Base-by-base conservation (phyloP, 2,888 invertebrate species). In the Limnephilus auricula region DNA sequence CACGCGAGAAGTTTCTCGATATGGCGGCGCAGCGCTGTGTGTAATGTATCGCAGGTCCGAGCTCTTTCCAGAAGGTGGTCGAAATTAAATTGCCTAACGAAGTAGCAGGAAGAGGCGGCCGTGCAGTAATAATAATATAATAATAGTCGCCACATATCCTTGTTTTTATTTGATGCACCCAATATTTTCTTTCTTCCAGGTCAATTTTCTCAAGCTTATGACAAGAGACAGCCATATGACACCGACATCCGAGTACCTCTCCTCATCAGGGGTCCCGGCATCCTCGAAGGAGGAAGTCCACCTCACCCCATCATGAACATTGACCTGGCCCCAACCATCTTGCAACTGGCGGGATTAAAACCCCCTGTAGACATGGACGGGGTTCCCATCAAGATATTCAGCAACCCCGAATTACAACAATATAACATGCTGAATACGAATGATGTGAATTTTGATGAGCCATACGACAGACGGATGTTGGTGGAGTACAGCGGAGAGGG, bases 171-270 rank as follows among this genome's bases (percentile, higher is more conserved):
- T 37, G 37, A 37, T 40, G 40, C 13, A 40, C 1, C 13, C 12
- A 12, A 40, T 45, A 15, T 45, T 45, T 13, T 45, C 31, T 50
- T 50, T 18, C 93, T 94, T 94, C 6, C 94, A 98, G 98, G 99
- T 18, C 99, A 99, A 95, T 99, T 98, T 95, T 97, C 98, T 3
- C 97, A 98, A 95, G 98, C 98, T 0, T 97, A 97, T 95, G 99
- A 99, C 95, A 99, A 99, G 94, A 96, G 99, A 2, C 98, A 98
- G 94, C 98, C 98, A 0, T 99, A 99, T 94, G 98, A 99, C 94
- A 97, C 98, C 0, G 99, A 99, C 94, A 97, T 99, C 83, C 96
- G 97, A 93, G 97, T 99, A 0, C 99, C 99, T 0, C 95, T 99
- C 6, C 94, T 98, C 86, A 96, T 99, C 2, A 96, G 97, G 85